Conservation (phyloP, 2,888 invertebrate species). For the Bhutanitis thaidina region DNA sequence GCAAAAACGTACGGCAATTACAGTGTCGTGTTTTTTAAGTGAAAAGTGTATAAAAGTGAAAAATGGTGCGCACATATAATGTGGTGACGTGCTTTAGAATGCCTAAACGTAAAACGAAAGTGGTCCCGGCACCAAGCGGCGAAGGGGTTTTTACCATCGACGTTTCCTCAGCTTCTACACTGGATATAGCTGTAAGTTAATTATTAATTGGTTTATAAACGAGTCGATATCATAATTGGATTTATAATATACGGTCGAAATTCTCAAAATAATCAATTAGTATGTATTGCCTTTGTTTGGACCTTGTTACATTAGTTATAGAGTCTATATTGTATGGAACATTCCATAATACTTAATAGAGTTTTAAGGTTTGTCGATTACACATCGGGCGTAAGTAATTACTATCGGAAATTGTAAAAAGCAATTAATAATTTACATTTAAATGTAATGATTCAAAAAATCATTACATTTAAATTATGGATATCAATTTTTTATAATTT, state of each 20-base stretch:
- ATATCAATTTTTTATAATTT: no score
- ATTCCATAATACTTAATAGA: background rate
- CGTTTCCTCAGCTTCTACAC: conserved; percentile 40
- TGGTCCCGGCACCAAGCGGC: conserved; percentile 50
- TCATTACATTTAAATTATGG: no score
- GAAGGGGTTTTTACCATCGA: conserved; percentile 63
- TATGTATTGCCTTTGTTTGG: background rate
- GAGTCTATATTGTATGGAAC: background rate
- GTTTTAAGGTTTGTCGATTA: background rate
- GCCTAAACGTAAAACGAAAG: conserved; percentile 55
- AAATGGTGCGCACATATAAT: conserved; percentile 63
- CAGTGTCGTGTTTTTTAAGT: conserved; percentile 18
- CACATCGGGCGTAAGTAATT: no score
- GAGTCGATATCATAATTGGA: background rate
- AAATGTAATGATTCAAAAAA: no score
- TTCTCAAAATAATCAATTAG: background rate
- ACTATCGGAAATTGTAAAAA: no score
- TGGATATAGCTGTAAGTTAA: conserved; percentile 63
- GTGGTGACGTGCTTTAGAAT: conserved; percentile 59
- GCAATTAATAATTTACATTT: no score
- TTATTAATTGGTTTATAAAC: background rate
- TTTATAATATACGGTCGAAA: background rate
- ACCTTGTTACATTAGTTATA: conserved; percentile 1
- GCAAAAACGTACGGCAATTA: conserved; percentile 9
- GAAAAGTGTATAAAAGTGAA: conserved; percentile 29